Evolutionary conservation across 2,888 invertebrate genomes (phyloP).

Genomic region (Aproaerema taeniolella): DNA sequence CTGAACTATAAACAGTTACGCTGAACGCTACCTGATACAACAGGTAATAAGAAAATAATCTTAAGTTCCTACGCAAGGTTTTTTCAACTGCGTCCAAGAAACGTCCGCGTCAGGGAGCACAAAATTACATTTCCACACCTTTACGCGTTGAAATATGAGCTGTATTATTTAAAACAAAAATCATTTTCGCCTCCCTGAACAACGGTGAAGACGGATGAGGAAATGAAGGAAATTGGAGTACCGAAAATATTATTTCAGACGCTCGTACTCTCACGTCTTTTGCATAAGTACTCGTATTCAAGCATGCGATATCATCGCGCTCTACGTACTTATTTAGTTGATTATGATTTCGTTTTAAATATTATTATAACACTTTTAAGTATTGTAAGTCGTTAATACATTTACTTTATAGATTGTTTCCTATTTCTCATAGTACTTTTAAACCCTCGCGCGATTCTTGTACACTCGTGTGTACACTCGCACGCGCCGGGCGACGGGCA

Average conservation of each 20-base stretch:
- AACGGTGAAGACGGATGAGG: slow-evolving; percentile 1
- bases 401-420: too few relatives aligned
- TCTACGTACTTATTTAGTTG: background rate
- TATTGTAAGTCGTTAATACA: background rate
- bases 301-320: too few relatives aligned
- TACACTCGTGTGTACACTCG: too few relatives aligned
- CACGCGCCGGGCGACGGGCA: too few relatives aligned
- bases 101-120: slow-evolving; percentile 9
- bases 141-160: slow-evolving; percentile 30
- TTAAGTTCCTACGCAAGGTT: too few relatives aligned
- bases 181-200: slow-evolving; percentile 10
- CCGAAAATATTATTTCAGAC: background rate
- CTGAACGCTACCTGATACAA: too few relatives aligned
- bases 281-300: background rate
- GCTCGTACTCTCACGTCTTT: background rate
- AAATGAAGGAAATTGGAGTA: background rate
- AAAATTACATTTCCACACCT: slow-evolving; percentile 39
- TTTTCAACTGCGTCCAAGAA: too few relatives aligned
- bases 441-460: too few relatives aligned
- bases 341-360: background rate
- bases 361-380: background rate
- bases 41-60: too few relatives aligned
- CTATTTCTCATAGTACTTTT: too few relatives aligned
- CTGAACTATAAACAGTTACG: too few relatives aligned
- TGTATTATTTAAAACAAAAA: slow-evolving; percentile 33